Percentiles rank a stretch among this genome's conserved stretches.
Evolutionary conservation across 2,888 invertebrate genomes (phyloP).

Genomic region (Heteromyza rotundicornis): DNA sequence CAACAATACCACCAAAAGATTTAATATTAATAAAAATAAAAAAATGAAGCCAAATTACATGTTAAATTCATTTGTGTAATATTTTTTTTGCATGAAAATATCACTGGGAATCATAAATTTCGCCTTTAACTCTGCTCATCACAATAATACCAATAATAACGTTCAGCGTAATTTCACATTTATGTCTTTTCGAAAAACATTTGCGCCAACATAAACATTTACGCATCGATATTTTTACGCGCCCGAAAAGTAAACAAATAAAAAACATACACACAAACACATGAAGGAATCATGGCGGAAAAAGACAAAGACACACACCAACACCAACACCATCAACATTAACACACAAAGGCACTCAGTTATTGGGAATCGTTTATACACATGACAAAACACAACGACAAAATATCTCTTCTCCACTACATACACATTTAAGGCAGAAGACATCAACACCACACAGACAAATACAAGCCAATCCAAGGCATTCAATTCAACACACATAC

Average conservation of each 20-base stretch:
- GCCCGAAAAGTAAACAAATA: conserved; percentile 8
- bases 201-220: conserved; percentile 2
- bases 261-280: conserved; percentile 1
- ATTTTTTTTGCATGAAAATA: no score
- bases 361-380: background rate
- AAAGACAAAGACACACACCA: background rate
- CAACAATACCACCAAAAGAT: no score
- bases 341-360: background rate
- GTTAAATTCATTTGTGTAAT: no score
- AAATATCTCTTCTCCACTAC: background rate
- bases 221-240: conserved; percentile 2
- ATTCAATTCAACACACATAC: background rate
- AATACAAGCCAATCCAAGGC: background rate
- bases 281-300: background rate
- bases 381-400: background rate
- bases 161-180: conserved; percentile 1
- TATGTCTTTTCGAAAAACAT: background rate
- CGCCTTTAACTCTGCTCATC: background rate
- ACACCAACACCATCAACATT: background rate
- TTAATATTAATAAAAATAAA: no score
- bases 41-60: no score
- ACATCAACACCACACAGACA: background rate
- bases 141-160: background rate
- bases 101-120: no score
- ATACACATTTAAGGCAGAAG: background rate